Evolutionary conservation across 2,113 vertebrate genomes (phyloP), one percentile per base, ranked within the genome.

Genomic region (Cheirogaleus medius): DNA sequence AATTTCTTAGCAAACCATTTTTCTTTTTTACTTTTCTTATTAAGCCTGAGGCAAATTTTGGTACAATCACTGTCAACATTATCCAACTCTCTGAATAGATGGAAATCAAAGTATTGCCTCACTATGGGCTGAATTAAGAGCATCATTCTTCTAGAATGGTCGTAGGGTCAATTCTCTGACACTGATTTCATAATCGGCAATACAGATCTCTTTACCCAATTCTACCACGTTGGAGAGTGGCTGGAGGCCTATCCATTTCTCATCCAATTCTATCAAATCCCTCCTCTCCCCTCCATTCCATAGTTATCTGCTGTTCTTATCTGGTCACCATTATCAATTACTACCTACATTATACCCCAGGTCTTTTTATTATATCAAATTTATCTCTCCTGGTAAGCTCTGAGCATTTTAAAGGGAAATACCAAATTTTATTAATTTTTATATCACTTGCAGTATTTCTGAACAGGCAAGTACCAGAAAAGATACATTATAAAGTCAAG

Each of bases 391-490:
- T 80, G 5, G 47, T 34, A 89, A 47, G 3, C 15, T 63, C 10
- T 68, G 39, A 58, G 12, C 25, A 47, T 54, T 76, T 37, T 15
- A 8, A 52, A 34, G 9, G 21, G 1, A 42, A 85, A 2, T 0
- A 18, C 2, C 37, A 86, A 60, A 13, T 58, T 94, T 95, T 23
- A 71, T 71, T 96, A 39, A 82, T 80, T 92, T 84, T 91, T 73
- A 15, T 52, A 66, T 49, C 25, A 44, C 6, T 87, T 90, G 34
- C 3, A 94, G 60, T 54, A 92, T 3, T 39, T 27, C 76, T 27
- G 58, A 81, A 37, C 2, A 74, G 82, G 21, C 12, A 87, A 87
- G 3, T 73, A 63, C 6, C 8, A 49, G n/a, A 63, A 32, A 25
- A 80, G 42, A 49, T 37, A 34, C 37, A 56, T 13, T 49, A 64